Percentiles rank a stretch among this genome's conserved stretches.
These are phyloP conservation scores for Drosophila anceps DNA, from an alignment of 2,888 invertebrate species.

Conservation along the genomic window DNA sequence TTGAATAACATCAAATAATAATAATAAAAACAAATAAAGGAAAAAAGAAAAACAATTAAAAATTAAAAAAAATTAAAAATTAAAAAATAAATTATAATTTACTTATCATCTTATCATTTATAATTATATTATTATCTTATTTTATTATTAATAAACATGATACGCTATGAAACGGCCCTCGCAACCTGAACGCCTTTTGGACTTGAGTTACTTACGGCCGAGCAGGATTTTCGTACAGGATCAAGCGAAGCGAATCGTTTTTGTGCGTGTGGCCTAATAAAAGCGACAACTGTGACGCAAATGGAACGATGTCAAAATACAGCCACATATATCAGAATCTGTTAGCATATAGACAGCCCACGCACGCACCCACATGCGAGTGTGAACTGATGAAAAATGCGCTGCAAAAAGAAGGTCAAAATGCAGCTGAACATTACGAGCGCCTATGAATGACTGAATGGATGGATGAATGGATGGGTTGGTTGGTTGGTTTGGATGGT, in stretches of 20 bases:
- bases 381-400: slow-evolving; percentile 15
- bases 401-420: slow-evolving; percentile 53
- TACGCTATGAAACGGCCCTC: slow-evolving; percentile 22
- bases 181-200: slow-evolving; percentile 15
- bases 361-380: slow-evolving; percentile 3
- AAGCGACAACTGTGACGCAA: slow-evolving; percentile 62
- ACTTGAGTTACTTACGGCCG: slow-evolving; percentile 36
- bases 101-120: not conserved
- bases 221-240: slow-evolving; percentile 46
- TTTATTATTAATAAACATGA: not conserved
- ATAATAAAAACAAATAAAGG: not conserved
- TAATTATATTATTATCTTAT: not conserved
- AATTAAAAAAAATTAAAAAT: too few relatives aligned
- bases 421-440: slow-evolving; percentile 38
- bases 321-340: slow-evolving; percentile 21
- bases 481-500: not conserved
- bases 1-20: not conserved
- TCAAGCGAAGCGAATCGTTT: slow-evolving; percentile 59
- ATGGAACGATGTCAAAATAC: slow-evolving; percentile 36
- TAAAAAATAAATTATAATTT: not conserved
- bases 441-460: slow-evolving; percentile 14
- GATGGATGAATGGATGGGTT: slow-evolving; percentile 13
- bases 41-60: too few relatives aligned
- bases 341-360: slow-evolving; percentile 13
- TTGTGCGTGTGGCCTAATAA: slow-evolving; percentile 62